Evolutionary conservation across 2,113 vertebrate species (phyloP).

Genomic region (Laticauda laticaudata): DNA sequence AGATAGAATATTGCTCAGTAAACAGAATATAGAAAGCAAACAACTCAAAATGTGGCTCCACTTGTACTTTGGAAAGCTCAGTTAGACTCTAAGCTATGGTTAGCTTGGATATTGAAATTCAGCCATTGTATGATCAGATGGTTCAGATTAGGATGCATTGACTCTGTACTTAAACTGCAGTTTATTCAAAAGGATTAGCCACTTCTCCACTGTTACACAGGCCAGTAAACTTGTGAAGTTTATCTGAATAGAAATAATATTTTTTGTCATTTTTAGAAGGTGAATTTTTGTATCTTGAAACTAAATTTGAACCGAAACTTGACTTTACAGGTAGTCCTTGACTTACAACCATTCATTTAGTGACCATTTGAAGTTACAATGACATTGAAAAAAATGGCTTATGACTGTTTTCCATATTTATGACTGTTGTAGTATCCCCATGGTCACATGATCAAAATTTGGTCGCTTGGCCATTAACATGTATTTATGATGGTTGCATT

Average conservation of each 20-base stretch:
- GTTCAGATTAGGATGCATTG: neutral
- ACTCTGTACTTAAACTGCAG: neutral
- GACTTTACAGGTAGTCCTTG: neutral
- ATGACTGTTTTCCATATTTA: neutral
- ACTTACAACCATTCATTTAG: neutral
- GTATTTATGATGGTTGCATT: neutral
- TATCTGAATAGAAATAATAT: neutral
- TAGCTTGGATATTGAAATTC: neutral
- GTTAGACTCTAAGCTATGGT: neutral
- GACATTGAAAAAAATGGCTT: neutral
- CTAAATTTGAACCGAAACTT: neutral
- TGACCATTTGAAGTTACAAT: neutral
- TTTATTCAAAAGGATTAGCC: neutral
- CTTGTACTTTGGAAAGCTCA: neutral
- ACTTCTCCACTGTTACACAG: neutral
- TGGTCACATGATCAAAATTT: neutral
- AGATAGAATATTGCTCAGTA: neutral
- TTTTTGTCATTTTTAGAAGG: neutral
- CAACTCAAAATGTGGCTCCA: neutral
- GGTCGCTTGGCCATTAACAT: neutral
- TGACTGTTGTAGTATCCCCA: neutral
- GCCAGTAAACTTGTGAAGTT: neutral
- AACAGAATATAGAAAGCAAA: neutral
- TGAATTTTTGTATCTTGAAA: neutral
- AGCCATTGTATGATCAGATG: neutral